phyloP scores from a whole-genome alignment of 2,113 vertebrate genomes.

The Nothocercus julius region DNA sequence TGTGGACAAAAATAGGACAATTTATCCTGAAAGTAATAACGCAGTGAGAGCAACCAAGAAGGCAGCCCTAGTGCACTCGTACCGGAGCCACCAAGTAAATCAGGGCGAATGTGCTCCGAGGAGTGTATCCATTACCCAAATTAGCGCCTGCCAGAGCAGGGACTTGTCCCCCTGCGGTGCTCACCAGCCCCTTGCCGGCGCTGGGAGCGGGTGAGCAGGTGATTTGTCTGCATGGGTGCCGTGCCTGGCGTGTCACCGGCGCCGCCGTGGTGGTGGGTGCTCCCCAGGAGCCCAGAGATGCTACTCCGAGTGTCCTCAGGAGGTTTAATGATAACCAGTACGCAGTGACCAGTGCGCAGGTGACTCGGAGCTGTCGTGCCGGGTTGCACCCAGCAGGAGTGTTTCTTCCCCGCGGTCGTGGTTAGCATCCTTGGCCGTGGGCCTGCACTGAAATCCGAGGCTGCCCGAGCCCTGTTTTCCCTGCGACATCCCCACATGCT shows the following conservation, averaged over 20 bases:
- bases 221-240: neutral
- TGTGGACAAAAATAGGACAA: neutral
- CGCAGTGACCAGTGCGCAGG: neutral
- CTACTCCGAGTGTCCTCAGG: neutral
- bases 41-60: neutral
- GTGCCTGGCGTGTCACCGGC: neutral
- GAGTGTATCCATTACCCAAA: conserved; percentile 28
- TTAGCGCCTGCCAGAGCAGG: neutral
- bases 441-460: neutral
- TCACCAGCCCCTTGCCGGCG: neutral
- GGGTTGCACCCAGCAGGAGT: neutral
- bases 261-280: neutral
- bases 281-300: neutral
- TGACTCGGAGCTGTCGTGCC: neutral
- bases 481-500: neutral
- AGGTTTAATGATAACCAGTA: neutral
- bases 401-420: neutral
- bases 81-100: neutral
- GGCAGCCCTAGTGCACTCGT: neutral
- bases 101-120: neutral
- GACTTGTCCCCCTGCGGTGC: neutral
- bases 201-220: neutral
- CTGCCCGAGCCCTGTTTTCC: neutral
- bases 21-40: conserved; percentile 11
- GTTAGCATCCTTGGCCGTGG: neutral